Evolutionary conservation across 2,113 vertebrate genomes (phyloP).

Genomic region (Pedionomus torquatus): DNA sequence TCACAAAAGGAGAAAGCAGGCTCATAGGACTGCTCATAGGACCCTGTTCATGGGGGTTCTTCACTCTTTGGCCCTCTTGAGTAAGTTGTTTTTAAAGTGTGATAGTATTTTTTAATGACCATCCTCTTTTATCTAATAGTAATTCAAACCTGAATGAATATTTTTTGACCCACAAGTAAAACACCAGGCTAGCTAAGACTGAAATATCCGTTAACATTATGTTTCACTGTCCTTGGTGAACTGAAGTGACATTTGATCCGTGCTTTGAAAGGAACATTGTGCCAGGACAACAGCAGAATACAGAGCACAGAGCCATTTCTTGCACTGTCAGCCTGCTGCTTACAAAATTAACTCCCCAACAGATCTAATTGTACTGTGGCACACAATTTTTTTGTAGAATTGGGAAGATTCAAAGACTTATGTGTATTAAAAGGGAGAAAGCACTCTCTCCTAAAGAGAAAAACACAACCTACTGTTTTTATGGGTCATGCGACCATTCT

Average conservation of each 20-base stretch:
- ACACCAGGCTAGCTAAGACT: neutral
- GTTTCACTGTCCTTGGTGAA: neutral
- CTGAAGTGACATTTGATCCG: neutral
- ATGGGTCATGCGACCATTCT: neutral
- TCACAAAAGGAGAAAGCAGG: neutral
- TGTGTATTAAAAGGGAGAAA: neutral
- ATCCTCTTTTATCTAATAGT: neutral
- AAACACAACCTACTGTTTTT: neutral
- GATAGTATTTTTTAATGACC: neutral
- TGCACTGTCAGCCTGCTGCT: neutral
- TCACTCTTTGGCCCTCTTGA: neutral
- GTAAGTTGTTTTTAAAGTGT: neutral
- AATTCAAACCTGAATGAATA: neutral
- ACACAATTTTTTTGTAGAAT: neutral
- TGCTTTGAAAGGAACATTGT: neutral
- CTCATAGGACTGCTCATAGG: no score
- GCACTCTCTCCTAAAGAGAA: neutral
- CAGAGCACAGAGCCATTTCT: neutral
- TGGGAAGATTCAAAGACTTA: neutral
- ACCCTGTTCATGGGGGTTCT: neutral
- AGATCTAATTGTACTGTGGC: neutral
- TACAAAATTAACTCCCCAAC: neutral
- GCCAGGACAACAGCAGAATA: neutral
- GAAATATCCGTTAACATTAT: neutral
- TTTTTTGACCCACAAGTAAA: neutral